Evolutionary conservation across 2,113 vertebrate species (phyloP).

Genomic region (Misgurnus mizolepis): DNA sequence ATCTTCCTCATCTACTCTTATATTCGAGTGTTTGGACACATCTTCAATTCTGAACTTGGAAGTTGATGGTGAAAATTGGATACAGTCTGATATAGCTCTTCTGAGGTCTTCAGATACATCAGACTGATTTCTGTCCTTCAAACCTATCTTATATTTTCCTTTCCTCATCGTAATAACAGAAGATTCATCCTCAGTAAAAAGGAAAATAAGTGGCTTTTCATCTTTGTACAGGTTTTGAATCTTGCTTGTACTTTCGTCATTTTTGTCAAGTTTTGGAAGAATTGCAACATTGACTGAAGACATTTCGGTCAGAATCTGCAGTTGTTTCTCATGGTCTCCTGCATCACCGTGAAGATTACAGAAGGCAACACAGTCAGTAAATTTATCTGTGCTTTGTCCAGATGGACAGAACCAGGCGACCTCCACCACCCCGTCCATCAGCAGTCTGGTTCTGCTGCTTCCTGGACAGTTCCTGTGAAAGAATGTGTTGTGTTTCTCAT

Average conservation of each 20-base stretch:
- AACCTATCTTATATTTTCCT: neutral
- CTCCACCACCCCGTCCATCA: too few species aligned
- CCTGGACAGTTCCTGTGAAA: neutral
- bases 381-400: too few species aligned
- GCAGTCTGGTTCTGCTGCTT: too few species aligned
- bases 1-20: slow-evolving; percentile 11
- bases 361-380: slow-evolving; percentile 13
- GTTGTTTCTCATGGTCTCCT: neutral
- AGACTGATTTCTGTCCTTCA: neutral
- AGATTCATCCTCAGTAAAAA: slow-evolving; percentile 26
- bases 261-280: slow-evolving; percentile 31
- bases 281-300: slow-evolving; percentile 66
- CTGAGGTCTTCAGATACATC: neutral
- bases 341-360: slow-evolving; percentile 64
- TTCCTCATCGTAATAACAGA: too few species aligned
- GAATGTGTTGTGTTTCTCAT: slow-evolving; percentile 12
- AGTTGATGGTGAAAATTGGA: too few species aligned
- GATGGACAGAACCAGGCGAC: too few species aligned
- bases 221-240: neutral
- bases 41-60: slow-evolving; percentile 1
- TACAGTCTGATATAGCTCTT: slow-evolving; percentile 25
- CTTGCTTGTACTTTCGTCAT: neutral
- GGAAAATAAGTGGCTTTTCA: slow-evolving; percentile 7
- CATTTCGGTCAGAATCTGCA: slow-evolving; percentile 47
- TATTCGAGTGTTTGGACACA: neutral